A percentile compares a stretch with the other conserved stretches of the same genome.
Evolutionary conservation across 2,113 vertebrate genomes (phyloP).

Genomic region (Trichomycterus rosablanca): DNA sequence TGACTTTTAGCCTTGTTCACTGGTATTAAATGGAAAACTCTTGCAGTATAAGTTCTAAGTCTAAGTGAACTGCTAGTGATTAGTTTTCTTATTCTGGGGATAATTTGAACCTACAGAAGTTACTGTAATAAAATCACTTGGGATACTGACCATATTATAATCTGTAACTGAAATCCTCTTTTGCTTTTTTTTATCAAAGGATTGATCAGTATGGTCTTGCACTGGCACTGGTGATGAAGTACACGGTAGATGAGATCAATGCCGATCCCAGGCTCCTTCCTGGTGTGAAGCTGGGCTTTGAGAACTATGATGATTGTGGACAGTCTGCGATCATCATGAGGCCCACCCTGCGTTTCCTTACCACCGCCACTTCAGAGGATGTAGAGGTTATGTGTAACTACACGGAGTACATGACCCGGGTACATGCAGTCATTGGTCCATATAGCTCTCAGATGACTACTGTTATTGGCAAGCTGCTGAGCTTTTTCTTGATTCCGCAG

Average conservation of each 20-base stretch:
- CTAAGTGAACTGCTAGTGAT: no score
- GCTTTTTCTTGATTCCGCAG: slow-evolving; percentile 84
- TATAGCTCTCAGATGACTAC: slow-evolving; percentile 67
- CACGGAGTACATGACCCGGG: slow-evolving; percentile 69
- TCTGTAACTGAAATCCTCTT: no score
- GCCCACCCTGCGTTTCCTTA: slow-evolving; percentile 73
- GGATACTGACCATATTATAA: no score
- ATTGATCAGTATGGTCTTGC: slow-evolving; percentile 61
- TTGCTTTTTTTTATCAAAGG: slow-evolving; percentile 56
- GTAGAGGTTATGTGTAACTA: slow-evolving; percentile 70
- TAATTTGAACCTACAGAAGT: no score
- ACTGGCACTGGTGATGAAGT: slow-evolving; percentile 77
- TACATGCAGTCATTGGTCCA: slow-evolving; percentile 79
- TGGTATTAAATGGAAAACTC: no score
- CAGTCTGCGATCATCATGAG: slow-evolving; percentile 67
- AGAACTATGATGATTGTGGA: slow-evolving; percentile 68
- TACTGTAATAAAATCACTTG: no score
- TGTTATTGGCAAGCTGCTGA: slow-evolving; percentile 72
- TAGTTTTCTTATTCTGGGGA: no score
- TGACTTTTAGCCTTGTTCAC: no score
- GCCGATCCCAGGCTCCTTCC: slow-evolving; percentile 70
- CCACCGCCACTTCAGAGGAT: slow-evolving; percentile 11
- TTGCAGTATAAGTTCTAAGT: no score
- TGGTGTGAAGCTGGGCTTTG: slow-evolving; percentile 69
- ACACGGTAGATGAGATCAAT: slow-evolving; percentile 85